Evolutionary conservation across 2,113 vertebrate species (phyloP), one percentile per base, ranked within the genome.

Genomic region (Cathartes aura): DNA sequence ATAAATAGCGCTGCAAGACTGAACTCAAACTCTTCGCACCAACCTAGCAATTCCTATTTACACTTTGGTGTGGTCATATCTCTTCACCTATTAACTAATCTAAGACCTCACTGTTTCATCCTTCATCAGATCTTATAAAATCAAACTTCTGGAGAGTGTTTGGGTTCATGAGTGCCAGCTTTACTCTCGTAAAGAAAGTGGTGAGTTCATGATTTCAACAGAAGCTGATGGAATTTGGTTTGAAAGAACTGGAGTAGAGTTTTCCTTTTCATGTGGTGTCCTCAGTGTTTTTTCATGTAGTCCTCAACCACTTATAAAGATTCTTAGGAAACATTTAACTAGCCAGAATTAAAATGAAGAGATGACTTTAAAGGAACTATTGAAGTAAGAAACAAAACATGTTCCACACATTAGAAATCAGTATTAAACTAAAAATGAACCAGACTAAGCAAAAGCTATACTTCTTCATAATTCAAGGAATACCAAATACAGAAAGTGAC

Each of bases 191-290:
- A 83, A 97, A 93, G 80, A 78, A 84, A 93, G 91, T 89, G 87
- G 60, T 95, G 93, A 96, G 87, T 96, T 97, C 82, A 82, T 47
- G 70, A 72, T 95, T 94, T 97, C 87, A 88, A 66, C 87, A 95
- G 87, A 96, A 94, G 58, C 58, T 92, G 85, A 45, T 53, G 82
- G 87, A 97, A 96, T 94, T 95, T 94, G 47, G 20, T 94, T 95
- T 94, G 87, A 95, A 93, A 58, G 87, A 95, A 82, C 66, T 64
- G 22, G 38, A 89, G 40, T 2, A 48, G 80, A 74, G 71, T 88
- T 93, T 91, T 91, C 73, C 73, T 96, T 89, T 79, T 91, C 74
- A 80, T 87, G 82, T 89, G 91, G 87, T 0, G 3, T 93, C 62
- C n/a, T 80, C 1, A 0, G 4, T 90, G 62, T 76, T 97, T 91